phyloP scores from a whole-genome alignment of 2,113 vertebrate species.

The Herpetotheres cachinnans region DNA sequence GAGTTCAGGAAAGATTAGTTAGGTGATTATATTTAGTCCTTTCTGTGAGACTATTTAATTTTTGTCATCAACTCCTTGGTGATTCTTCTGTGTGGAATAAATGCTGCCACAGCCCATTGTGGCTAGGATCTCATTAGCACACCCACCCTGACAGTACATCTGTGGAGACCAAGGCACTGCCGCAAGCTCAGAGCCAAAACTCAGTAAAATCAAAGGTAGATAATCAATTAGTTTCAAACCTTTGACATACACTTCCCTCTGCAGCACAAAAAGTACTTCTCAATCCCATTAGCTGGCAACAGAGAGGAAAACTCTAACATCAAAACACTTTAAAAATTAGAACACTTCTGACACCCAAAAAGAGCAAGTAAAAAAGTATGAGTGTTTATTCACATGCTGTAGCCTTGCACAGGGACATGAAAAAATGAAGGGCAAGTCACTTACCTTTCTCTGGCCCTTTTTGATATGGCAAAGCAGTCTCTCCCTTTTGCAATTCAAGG shows the following conservation, averaged over 20 bases:
- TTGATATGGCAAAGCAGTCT: neutral
- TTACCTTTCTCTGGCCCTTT: neutral
- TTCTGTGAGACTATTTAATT: neutral
- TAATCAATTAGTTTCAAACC: conserved; percentile 3
- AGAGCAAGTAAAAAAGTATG: neutral
- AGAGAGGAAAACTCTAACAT: neutral
- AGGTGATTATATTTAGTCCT: neutral
- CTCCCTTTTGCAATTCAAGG: neutral
- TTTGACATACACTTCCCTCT: neutral
- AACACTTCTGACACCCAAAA: neutral
- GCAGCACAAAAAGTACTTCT: neutral
- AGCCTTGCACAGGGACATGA: neutral
- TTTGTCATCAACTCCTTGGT: neutral
- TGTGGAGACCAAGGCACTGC: neutral
- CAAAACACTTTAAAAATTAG: neutral
- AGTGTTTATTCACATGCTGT: neutral
- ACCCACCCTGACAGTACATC: neutral
- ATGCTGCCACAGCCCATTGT: neutral
- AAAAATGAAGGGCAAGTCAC: neutral
- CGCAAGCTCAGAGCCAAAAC: neutral
- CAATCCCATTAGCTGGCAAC: neutral
- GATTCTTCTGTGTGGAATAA: neutral
- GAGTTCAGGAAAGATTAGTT: neutral
- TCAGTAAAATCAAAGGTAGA: neutral
- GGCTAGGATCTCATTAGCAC: neutral